Evolutionary conservation across 1,140 invertebrate genomes (phyloP).

Genomic region (Nylanderia fulva): DNA sequence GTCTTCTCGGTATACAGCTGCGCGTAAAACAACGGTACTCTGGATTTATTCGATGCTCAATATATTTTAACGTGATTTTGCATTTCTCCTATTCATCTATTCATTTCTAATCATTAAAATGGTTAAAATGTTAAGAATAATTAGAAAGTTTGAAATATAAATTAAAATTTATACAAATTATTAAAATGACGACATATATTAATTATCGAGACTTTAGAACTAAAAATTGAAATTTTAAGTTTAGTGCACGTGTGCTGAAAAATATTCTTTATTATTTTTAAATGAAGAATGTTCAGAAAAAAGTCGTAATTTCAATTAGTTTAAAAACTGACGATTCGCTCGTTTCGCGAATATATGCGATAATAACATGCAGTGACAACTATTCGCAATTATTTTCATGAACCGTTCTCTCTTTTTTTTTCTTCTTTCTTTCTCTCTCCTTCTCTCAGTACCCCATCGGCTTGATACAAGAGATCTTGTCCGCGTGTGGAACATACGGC

Average conservation of each 20-base stretch:
- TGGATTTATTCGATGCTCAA: slow-evolving; percentile 38
- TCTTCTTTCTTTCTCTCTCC: not conserved
- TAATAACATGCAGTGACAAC: not conserved
- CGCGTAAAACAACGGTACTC: slow-evolving; percentile 48
- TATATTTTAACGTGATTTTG: slow-evolving; percentile 31
- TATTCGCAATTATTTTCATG: slow-evolving; percentile 34
- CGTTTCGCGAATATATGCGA: too few species aligned
- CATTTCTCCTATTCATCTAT: not conserved
- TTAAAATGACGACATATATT: not conserved
- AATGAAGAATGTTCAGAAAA: not conserved
- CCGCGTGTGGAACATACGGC: slow-evolving; percentile 61
- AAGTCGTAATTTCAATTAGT: not conserved
- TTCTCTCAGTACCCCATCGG: slow-evolving; percentile 3
- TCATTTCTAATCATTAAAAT: not conserved
- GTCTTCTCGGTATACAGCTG: slow-evolving; percentile 63
- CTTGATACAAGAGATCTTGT: slow-evolving; percentile 37
- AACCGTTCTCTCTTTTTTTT: not conserved
- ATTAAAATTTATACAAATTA: not conserved
- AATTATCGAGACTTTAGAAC: not conserved
- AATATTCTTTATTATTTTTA: not conserved
- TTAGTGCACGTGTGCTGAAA: too few species aligned
- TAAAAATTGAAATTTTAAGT: not conserved
- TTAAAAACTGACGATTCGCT: not conserved
- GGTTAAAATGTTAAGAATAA: not conserved
- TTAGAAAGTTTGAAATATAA: not conserved